Evolutionary conservation across 2,888 invertebrate species (phyloP), one percentile per base, ranked within the genome.

Genomic region (Lamproptera curius): DNA sequence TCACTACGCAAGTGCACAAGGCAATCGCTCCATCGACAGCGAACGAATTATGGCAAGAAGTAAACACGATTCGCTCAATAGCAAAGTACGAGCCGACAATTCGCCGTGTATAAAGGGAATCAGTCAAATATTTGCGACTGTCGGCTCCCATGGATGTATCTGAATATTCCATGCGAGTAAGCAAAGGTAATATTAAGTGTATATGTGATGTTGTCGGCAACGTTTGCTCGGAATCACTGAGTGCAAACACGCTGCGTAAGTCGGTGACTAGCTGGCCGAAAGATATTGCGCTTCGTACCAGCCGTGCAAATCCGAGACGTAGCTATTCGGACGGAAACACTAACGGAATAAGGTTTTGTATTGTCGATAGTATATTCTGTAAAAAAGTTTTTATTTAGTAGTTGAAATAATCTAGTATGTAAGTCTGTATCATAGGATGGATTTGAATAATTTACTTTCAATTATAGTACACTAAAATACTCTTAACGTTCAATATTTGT

Each of bases 41-140:
- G 20, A 33, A 23, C n/a, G 34, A 20, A 38, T 10, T n/a, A 33
- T 33, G 15, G 34, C 45, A 45, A 45, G 39, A 45, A 31, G 33
- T 33, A 16, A 38, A 23, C 47, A 16, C 26, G 42, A 37, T 42
- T 42, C 17, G 38, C 23, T 38, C 42, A 9, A 20, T 20, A 15
- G 31, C 33, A 15, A 6, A 28, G 33, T 38, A 31, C 38, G 33
- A 42, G 37, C 38, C 33, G 5, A 17, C 39, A 39, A 26, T 42
- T 11, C 31, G 15, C 28, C 31, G 36, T 42, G 31, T 37, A 59
- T 66, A 58, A 60, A 65, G 61, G 70, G 70, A 67, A 76, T 75
- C 73, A 72, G 63, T 76, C 73, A 74, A 71, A 77, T 73, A 76
- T 78, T 79, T 74, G 70, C 70, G 51, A 44, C 56, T 54, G 56